These are phyloP conservation scores for Ptyas mucosa DNA, from an alignment of 2,113 vertebrate genomes.

Conservation along the genomic window DNA sequence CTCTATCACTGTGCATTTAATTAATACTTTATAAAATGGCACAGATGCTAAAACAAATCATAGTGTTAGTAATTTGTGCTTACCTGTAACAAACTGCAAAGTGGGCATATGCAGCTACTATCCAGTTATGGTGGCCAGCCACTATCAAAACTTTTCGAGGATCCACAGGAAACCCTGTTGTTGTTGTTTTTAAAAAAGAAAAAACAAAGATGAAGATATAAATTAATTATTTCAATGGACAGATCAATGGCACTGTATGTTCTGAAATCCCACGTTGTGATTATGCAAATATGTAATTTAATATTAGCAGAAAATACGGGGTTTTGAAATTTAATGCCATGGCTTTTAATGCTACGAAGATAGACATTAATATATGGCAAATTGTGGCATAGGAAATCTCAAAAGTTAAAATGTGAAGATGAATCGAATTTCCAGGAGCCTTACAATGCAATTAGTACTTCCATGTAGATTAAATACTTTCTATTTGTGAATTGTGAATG, in stretches of 20 bases:
- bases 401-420: neutral
- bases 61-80: neutral
- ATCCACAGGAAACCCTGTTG: constrained; percentile 83
- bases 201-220: neutral
- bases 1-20: neutral
- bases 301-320: neutral
- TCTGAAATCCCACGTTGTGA: neutral
- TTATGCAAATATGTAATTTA: neutral
- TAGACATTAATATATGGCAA: too few relatives aligned
- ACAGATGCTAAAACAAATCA: neutral
- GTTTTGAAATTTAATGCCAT: neutral
- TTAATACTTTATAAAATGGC: neutral
- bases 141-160: constrained; percentile 95
- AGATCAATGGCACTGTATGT: neutral
- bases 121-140: constrained; percentile 98
- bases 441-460: neutral
- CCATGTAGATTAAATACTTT: neutral
- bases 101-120: constrained; percentile 95
- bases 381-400: neutral
- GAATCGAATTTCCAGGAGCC: neutral
- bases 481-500: neutral
- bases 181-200: neutral
- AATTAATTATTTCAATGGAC: neutral
- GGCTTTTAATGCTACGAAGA: neutral
- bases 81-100: constrained; percentile 99